A percentile compares a stretch with the other conserved stretches of the same genome.
Conservation (phyloP, 2,888 invertebrate species). For the Daptonema setosum region DNA sequence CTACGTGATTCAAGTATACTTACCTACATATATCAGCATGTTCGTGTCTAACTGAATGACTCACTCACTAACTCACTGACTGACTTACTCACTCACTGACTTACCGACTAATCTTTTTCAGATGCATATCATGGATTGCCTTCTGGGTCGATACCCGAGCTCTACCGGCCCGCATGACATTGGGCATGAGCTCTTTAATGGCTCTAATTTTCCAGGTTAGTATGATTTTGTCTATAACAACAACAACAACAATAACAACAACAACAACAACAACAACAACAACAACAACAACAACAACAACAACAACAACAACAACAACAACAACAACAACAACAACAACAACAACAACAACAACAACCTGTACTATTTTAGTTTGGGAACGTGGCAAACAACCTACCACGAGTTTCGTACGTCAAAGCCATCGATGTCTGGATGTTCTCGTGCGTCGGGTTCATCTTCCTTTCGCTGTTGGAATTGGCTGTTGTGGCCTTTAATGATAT, state of each 20-base stretch:
- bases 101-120: neutral
- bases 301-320: too few relatives aligned
- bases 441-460: neutral
- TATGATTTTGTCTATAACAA: too few relatives aligned
- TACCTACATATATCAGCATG: slow-evolving; percentile 3
- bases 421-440: slow-evolving; percentile 2
- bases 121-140: slow-evolving; percentile 3
- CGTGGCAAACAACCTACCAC: neutral
- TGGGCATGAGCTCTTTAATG: neutral
- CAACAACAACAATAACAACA: too few relatives aligned
- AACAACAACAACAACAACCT: too few relatives aligned
- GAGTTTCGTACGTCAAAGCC: slow-evolving; percentile 1
- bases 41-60: neutral
- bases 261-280: too few relatives aligned
- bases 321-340: too few relatives aligned
- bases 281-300: too few relatives aligned
- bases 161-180: slow-evolving; percentile 1
- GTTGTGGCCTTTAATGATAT: neutral
- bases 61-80: too few relatives aligned
- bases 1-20: slow-evolving; percentile 2
- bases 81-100: too few relatives aligned
- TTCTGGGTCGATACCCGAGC: slow-evolving; percentile 2
- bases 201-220: neutral
- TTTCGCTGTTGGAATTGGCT: neutral
- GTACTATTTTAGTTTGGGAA: slow-evolving; percentile 3